A percentile compares a stretch with the other conserved stretches of the same genome.
Conservation (phyloP, 2,888 invertebrate species). For the Lagria hirta region DNA sequence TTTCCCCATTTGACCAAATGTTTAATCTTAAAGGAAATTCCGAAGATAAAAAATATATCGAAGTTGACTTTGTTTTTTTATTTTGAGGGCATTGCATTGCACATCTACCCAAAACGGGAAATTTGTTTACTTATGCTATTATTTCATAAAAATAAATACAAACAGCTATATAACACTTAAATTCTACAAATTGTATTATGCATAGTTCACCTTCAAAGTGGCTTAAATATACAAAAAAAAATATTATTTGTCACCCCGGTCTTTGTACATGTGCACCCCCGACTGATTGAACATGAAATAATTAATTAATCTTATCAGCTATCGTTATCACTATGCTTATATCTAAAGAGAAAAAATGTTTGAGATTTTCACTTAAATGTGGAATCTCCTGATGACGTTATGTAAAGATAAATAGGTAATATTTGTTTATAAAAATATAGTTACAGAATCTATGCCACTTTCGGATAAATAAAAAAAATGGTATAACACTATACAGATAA, state of each 20-base stretch:
- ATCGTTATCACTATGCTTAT: slow-evolving; percentile 14
- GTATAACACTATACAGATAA: too few relatives aligned
- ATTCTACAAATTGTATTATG: slow-evolving; percentile 10
- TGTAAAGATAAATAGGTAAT: slow-evolving; percentile 5
- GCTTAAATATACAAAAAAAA: slow-evolving; percentile 9
- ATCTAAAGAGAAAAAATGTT: slow-evolving; percentile 7
- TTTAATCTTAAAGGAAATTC: slow-evolving; percentile 1
- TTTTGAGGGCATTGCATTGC: neutral
- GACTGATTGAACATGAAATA: too few relatives aligned
- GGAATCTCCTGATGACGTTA: slow-evolving; percentile 8
- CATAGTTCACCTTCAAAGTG: slow-evolving; percentile 10
- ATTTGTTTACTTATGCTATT: slow-evolving; percentile 16
- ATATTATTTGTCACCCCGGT: slow-evolving; percentile 6
- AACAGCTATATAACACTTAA: slow-evolving; percentile 20
- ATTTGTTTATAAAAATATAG: slow-evolving; percentile 15
- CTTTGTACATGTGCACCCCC: slow-evolving; percentile 15
- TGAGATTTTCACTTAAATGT: slow-evolving; percentile 10
- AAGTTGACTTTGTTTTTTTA: slow-evolving; percentile 5
- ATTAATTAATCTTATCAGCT: too few relatives aligned
- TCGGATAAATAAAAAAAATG: slow-evolving; percentile 10
- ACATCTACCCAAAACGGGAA: slow-evolving; percentile 7
- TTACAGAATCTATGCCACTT: slow-evolving; percentile 20
- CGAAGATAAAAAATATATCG: slow-evolving; percentile 2
- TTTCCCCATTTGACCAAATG: too few relatives aligned
- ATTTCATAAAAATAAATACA: slow-evolving; percentile 20